Conservation (phyloP, 2,113 vertebrate genomes). For the Otocyon megalotis region DNA sequence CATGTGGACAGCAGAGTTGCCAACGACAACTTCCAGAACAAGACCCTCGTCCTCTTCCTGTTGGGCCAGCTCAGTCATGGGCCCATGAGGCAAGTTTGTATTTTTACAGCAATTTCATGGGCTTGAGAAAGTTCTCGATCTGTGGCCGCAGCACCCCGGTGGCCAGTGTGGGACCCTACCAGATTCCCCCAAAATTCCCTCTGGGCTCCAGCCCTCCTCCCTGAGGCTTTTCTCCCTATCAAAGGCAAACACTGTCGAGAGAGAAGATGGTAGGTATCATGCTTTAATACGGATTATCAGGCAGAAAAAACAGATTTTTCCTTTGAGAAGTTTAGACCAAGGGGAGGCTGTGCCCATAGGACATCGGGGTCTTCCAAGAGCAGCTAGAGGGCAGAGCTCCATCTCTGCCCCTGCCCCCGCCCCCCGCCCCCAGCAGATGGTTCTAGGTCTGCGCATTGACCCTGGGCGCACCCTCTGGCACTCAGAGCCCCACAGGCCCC, state of each 20-base stretch:
- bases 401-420: not conserved
- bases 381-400: not conserved
- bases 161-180: too few species aligned
- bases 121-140: not conserved
- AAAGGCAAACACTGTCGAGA: not conserved
- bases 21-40: not conserved
- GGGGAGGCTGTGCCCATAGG: not conserved
- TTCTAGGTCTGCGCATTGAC: not conserved
- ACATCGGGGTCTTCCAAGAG: not conserved
- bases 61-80: not conserved
- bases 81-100: fast-evolving
- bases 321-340: not conserved
- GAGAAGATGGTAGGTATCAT: fast-evolving
- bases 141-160: fast-evolving
- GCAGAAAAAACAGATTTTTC: not conserved
- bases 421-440: not conserved
- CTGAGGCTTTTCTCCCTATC: fast-evolving
- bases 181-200: not conserved
- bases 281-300: not conserved
- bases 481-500: not conserved
- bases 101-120: not conserved
- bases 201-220: fast-evolving
- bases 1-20: too few species aligned
- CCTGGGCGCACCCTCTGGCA: not conserved
- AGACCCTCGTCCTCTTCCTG: not conserved